Evolutionary conservation across 2,113 vertebrate species (phyloP).

Genomic region (Octodon degus): DNA sequence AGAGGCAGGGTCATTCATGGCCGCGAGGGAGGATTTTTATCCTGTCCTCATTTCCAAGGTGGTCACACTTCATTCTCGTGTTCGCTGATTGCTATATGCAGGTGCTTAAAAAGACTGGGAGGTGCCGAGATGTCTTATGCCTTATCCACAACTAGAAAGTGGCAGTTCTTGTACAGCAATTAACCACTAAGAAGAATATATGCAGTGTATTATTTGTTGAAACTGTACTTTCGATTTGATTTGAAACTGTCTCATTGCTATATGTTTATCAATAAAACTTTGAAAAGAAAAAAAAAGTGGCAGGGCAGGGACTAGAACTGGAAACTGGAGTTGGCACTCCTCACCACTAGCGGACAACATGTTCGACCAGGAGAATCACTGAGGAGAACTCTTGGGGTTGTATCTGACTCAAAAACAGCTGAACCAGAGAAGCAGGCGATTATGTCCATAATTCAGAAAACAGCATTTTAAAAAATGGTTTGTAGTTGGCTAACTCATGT

Average conservation of each 20-base stretch:
- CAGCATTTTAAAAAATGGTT: background rate
- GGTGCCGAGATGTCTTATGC: background rate
- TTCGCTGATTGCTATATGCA: background rate
- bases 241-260: too few species aligned
- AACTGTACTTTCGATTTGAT: too few species aligned
- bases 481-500: background rate
- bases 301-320: background rate
- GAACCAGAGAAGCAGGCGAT: background rate
- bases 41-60: background rate
- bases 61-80: background rate
- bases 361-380: background rate
- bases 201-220: too few species aligned
- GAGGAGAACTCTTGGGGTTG: background rate
- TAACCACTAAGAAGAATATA: too few species aligned
- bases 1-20: background rate
- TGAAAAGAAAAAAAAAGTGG: too few species aligned
- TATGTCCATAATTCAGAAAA: conserved; percentile 31
- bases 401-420: background rate
- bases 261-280: too few species aligned
- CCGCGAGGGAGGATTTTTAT: background rate
- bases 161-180: too few species aligned
- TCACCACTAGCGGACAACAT: background rate
- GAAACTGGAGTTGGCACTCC: background rate
- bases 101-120: background rate
- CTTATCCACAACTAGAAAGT: background rate